Evolutionary conservation across 2,888 invertebrate species (phyloP).

Genomic region (Thereva nobilitata): DNA sequence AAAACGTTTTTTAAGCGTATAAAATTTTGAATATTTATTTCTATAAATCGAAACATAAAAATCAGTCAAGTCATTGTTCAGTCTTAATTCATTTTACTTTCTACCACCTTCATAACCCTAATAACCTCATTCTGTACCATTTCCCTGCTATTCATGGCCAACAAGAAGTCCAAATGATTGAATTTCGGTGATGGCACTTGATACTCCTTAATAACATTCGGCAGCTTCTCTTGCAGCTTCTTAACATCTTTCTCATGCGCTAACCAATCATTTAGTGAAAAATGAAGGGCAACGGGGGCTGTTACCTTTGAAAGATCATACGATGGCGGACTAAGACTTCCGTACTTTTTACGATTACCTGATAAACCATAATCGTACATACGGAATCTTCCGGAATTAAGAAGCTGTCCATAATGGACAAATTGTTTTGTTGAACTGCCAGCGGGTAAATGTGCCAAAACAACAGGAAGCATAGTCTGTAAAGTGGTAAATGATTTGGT

Average conservation of each 20-base stretch:
- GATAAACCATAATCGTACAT: constrained; percentile 52
- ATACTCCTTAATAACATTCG: constrained; percentile 58
- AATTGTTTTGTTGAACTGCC: constrained; percentile 63
- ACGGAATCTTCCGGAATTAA: constrained; percentile 50
- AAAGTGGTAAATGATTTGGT: too few species aligned
- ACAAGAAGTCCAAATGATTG: constrained; percentile 58
- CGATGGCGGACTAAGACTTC: constrained; percentile 50
- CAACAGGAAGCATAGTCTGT: constrained; percentile 62
- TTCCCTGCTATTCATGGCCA: constrained; percentile 48
- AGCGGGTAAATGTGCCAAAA: constrained; percentile 62
- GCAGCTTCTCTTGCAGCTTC: constrained; percentile 56
- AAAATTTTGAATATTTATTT: too few species aligned
- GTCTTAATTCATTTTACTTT: constrained; percentile 3
- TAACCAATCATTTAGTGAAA: constrained; percentile 65
- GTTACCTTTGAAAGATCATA: constrained; percentile 53
- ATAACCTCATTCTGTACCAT: constrained; percentile 37
- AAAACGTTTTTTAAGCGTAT: too few species aligned
- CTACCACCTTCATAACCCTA: constrained; percentile 23
- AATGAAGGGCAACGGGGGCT: constrained; percentile 56
- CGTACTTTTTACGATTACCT: constrained; percentile 51
- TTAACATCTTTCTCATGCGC: constrained; percentile 61
- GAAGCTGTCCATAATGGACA: constrained; percentile 62
- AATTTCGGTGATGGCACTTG: constrained; percentile 59
- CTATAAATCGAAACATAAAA: too few species aligned
- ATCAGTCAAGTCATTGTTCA: not conserved